Base-by-base conservation (phyloP, 1,140 invertebrate genomes). In the Lanistes nyassanus region DNA sequence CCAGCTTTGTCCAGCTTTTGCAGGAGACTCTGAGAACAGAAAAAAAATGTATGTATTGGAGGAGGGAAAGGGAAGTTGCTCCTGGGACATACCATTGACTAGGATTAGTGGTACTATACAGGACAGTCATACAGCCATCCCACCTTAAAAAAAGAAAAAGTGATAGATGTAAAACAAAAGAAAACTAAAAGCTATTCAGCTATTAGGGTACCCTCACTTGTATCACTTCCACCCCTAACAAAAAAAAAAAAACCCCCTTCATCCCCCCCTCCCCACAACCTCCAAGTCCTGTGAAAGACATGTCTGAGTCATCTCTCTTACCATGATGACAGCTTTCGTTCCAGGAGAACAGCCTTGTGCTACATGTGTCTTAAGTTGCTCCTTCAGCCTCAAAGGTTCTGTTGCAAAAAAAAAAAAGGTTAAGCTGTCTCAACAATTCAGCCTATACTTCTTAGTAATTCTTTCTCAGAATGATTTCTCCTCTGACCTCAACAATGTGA, bases 291-390 rank as follows among this genome's bases (percentile, higher is more conserved):
- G 53, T 39, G 39, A 68, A 19, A 47, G 6, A 39, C 16, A 39
- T 26, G 29, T 31, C 31, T 31, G 31, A 4, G 26, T n/a, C 23
- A n/a, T 23, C 37, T 56, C 42, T 55, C 53, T 21, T 5, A 70
- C 68, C 23, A 51, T 47, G 51, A 31, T 70, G 51, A 70, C 68
- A 13, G 68, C 68, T 21, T 26, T 70, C 29, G 68, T 55, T n/a
- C 31, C 56, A 55, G 55, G 29, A 11, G 70, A 56, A 11, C 55
- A 71, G 47, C 70, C 70, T 23, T 72, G 34, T 13, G 47, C 55
- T 37, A 72, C 36, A 21, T 72, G 53, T 53, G 70, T 26, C 56
- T 62, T 58, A 2, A 72, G 36, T 56, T 60, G 37, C 56, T 72
- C 70, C 55, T 72, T 53, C 70, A 72, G 56, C 6, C 53, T 58